These are phyloP conservation scores for Cheilosia soror DNA, from an alignment of 2,888 invertebrate genomes.

Conservation along the genomic window DNA sequence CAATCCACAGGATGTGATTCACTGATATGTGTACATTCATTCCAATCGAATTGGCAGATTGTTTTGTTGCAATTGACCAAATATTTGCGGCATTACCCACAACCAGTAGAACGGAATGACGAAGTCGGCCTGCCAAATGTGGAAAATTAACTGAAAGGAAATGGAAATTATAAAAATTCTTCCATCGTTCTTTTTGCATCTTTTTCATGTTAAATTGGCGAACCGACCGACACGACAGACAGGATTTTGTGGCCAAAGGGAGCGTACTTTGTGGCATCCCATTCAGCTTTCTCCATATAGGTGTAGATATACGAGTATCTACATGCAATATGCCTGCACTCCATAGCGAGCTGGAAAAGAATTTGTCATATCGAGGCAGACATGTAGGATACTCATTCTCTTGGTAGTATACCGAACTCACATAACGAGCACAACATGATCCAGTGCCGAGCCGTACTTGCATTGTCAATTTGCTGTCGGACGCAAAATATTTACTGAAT, in stretches of 20 bases:
- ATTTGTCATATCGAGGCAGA: conserved; percentile 46
- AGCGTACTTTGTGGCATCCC: conserved; percentile 52
- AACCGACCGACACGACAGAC: conserved; percentile 38
- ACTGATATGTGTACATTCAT: conserved; percentile 15
- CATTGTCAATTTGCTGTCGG: conserved; percentile 64
- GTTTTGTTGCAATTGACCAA: conserved; percentile 54
- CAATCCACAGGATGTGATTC: neutral
- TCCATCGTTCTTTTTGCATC: conserved; percentile 40
- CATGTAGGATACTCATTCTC: conserved; percentile 8
- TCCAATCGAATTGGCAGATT: conserved; percentile 25
- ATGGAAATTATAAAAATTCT: conserved; percentile 62
- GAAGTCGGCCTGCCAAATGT: conserved; percentile 38
- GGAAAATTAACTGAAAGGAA: conserved; percentile 64
- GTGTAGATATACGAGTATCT: neutral
- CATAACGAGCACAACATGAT: conserved; percentile 50
- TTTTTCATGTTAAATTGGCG: conserved; percentile 60
- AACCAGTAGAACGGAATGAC: conserved; percentile 31
- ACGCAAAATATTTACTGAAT: conserved; percentile 69
- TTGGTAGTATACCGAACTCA: conserved; percentile 4
- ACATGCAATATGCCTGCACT: neutral
- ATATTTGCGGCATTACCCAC: conserved; percentile 47
- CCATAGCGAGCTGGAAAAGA: conserved; percentile 43
- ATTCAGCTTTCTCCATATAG: neutral
- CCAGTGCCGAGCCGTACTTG: conserved; percentile 25
- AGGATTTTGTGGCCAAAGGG: conserved; percentile 65